Evolutionary conservation across 2,797 vertebrate genomes (phyloP).

Genomic region (Pagetopsis macropterus): DNA sequence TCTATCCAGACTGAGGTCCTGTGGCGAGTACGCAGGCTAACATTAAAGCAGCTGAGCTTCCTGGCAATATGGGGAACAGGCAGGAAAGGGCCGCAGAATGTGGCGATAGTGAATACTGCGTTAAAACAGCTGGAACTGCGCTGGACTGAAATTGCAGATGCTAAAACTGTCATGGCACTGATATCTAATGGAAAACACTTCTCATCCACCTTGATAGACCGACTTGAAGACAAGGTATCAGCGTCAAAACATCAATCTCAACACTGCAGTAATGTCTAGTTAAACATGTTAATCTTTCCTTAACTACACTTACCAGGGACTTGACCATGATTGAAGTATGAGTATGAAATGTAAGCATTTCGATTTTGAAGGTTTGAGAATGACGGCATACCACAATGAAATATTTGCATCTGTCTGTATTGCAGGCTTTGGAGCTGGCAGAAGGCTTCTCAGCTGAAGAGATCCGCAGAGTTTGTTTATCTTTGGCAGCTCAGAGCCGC

Average conservation of each 20-base stretch:
- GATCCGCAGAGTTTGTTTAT: conserved; percentile 81
- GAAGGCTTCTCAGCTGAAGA: conserved; percentile 87
- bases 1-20: conserved; percentile 89
- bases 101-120: conserved; percentile 70
- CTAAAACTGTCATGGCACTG: conserved; percentile 77
- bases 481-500: conserved; percentile 84
- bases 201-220: conserved; percentile 84
- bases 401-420: conserved; percentile 5
- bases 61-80: conserved; percentile 70
- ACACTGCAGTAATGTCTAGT: neutral
- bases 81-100: conserved; percentile 49
- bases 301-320: neutral
- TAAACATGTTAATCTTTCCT: neutral
- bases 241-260: neutral
- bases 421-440: conserved; percentile 90
- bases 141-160: conserved; percentile 89
- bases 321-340: neutral
- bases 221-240: conserved; percentile 93
- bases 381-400: neutral
- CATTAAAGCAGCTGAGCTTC: conserved; percentile 81
- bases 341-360: neutral
- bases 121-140: conserved; percentile 91
- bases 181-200: conserved; percentile 79
- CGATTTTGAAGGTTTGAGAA: neutral
- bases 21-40: conserved; percentile 88